These are phyloP conservation scores for Mimachlamys varia DNA, from an alignment of 2,888 invertebrate genomes.

Conservation along the genomic window DNA sequence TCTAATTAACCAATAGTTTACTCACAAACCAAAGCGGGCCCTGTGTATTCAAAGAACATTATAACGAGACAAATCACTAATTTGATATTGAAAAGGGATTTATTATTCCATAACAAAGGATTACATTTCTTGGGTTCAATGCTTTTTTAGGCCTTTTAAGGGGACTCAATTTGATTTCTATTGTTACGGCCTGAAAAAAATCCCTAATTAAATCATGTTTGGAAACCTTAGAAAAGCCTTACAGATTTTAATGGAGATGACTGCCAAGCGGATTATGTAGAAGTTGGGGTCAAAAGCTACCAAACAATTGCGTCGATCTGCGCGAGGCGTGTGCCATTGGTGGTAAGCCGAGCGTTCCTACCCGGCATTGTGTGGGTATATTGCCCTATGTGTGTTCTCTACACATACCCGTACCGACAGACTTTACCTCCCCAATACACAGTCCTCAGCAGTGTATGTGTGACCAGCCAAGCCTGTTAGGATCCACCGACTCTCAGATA, in stretches of 20 bases:
- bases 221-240: conserved; percentile 21
- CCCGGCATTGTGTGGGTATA: background rate
- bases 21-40: no score
- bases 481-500: background rate
- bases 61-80: background rate
- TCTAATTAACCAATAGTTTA: no score
- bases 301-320: conserved; percentile 19
- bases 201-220: conserved; percentile 24
- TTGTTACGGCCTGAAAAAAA: background rate
- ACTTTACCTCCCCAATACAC: conserved; percentile 25
- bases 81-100: background rate
- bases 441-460: background rate
- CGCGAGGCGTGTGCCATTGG: conserved; percentile 1
- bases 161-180: conserved; percentile 25
- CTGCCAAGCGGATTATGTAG: conserved; percentile 26
- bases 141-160: background rate
- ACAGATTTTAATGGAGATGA: conserved; percentile 9
- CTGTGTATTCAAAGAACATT: background rate
- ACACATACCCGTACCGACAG: background rate
- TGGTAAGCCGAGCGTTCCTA: conserved; percentile 1
- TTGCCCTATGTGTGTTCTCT: background rate
- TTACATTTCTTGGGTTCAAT: conserved; percentile 1
- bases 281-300: conserved; percentile 29
- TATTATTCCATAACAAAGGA: background rate
- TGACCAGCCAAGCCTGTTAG: background rate